Base-by-base conservation (phyloP, 2,113 vertebrate species). In the Tenebrosternarchus preto region DNA sequence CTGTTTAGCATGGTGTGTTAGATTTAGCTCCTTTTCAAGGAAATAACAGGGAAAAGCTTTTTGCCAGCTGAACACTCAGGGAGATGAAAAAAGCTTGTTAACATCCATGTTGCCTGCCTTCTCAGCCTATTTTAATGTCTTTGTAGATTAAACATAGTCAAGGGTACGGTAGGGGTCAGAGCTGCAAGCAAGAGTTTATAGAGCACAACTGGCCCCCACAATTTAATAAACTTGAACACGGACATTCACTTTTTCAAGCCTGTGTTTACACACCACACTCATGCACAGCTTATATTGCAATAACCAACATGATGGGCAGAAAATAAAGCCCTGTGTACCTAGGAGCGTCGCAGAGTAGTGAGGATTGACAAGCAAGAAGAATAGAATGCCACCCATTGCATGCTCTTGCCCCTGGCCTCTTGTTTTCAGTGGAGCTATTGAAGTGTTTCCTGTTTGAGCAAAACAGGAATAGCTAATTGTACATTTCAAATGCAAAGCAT, bases 381-480 rank as follows among this genome's bases (percentile, higher is more conserved):
- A 63, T 69, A 61, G 24, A 60, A 82, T 61, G 19, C 80, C 83
- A 61, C 78, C 81, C 80, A 77, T 88, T 83, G 82, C 80, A 20
- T 17, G 24, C 27, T 75, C 22, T 73, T 77, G 87, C 89, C 80
- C 61, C 24, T 64, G 88, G 89, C 86, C 72, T 71, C 80, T 74
- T 89, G 88, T 90, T 87, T 86, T 80, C 50, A 81, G 27, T 67
- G 70, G 16, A 39, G 60, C 77, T 63, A 43, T 76, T 78, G 83
- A 88, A 88, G 88, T 85, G 85, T 87, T 87, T 84, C 80, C 90
- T 87, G 15, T 88, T 81, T 85, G 24, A 83, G 86, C 83, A 81
- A 89, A 91, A 91, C 88, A 88, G 88, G 91, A 90, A 88, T 88
- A 90, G 86, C 89, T 90, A 91, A 93, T 92, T 91, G 90, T 89